Conservation (phyloP, 2,113 vertebrate species). For the Gadus chalcogrammus region DNA sequence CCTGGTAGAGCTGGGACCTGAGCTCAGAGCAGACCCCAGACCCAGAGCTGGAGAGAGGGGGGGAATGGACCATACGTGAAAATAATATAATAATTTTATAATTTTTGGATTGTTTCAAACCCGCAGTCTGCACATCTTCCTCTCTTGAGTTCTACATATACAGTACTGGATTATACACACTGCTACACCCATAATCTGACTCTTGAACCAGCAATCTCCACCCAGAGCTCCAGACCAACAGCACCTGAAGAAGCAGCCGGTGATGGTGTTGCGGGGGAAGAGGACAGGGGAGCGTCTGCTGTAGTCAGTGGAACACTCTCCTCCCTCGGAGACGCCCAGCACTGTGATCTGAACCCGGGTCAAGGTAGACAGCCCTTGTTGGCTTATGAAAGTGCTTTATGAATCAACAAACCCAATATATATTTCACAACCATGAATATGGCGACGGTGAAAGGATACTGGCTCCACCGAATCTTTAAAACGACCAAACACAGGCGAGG, state of each 20-base stretch:
- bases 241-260: slow-evolving; percentile 72
- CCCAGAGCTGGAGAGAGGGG: slow-evolving; percentile 46
- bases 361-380: slow-evolving; percentile 39
- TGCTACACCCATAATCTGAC: too few relatives aligned
- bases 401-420: neutral
- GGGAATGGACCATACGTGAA: neutral
- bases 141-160: too few relatives aligned
- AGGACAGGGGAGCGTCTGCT: slow-evolving; percentile 42
- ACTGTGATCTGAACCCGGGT: slow-evolving; percentile 59
- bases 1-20: slow-evolving; percentile 54
- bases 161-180: too few relatives aligned
- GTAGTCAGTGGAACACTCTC: slow-evolving; percentile 52
- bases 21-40: slow-evolving; percentile 57
- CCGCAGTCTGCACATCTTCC: too few relatives aligned
- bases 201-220: too few relatives aligned
- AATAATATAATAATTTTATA: too few relatives aligned
- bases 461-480: slow-evolving; percentile 41
- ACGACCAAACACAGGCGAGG: slow-evolving; percentile 57
- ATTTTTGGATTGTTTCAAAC: too few relatives aligned
- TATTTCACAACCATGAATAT: neutral
- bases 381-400: neutral
- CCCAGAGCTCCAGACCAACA: too few relatives aligned
- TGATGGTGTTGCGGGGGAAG: slow-evolving; percentile 63
- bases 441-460: slow-evolving; percentile 65
- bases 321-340: slow-evolving; percentile 43